Evolutionary conservation across 2,113 vertebrate genomes (phyloP).

Genomic region (Plectropomus leopardus): DNA sequence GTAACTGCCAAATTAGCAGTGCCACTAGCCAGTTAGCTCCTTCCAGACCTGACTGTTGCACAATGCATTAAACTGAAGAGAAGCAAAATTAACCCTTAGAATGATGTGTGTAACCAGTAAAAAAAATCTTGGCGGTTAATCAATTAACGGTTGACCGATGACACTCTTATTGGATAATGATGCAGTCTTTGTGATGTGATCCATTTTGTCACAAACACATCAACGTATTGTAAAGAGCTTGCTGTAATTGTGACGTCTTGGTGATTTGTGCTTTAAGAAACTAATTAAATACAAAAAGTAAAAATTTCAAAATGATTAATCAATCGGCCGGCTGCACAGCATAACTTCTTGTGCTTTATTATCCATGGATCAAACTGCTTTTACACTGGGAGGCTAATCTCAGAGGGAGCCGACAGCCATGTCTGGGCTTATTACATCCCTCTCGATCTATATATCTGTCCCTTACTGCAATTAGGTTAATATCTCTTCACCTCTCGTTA

Average conservation of each 20-base stretch:
- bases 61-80: too few relatives aligned
- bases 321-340: neutral
- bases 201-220: too few relatives aligned
- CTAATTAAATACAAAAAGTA: neutral
- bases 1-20: too few relatives aligned
- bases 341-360: conserved; percentile 14
- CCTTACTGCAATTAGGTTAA: conserved; percentile 77
- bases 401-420: conserved; percentile 28
- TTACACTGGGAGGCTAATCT: conserved; percentile 21
- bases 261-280: neutral
- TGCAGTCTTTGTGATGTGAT: too few relatives aligned
- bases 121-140: too few relatives aligned
- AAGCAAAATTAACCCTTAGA: too few relatives aligned
- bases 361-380: conserved; percentile 36
- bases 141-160: too few relatives aligned
- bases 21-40: too few relatives aligned
- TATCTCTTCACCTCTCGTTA: conserved; percentile 74
- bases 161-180: too few relatives aligned
- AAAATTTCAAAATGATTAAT: neutral
- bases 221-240: neutral
- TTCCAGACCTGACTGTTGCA: too few relatives aligned
- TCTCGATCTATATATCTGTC: conserved; percentile 75
- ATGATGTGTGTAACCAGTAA: too few relatives aligned
- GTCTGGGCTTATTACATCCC: conserved; percentile 70
- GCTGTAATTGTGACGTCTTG: neutral